These are phyloP conservation scores for Alloscopus bannaensis DNA, from an alignment of 2,888 invertebrate genomes.

Conservation along the genomic window DNA sequence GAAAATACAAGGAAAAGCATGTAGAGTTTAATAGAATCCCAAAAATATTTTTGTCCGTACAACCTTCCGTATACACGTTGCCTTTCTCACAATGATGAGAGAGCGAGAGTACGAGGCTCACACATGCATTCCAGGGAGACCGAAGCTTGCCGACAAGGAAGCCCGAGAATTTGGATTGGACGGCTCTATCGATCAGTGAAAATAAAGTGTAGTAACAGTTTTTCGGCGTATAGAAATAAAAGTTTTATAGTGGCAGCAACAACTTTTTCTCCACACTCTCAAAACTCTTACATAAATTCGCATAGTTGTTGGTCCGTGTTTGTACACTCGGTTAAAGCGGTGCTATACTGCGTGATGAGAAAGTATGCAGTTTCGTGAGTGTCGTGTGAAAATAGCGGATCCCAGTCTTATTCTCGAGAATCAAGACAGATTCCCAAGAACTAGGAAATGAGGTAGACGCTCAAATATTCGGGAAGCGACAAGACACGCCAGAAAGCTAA, in stretches of 20 bases:
- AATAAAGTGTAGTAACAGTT: conserved; percentile 54
- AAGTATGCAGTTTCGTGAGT: neutral
- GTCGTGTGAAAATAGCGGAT: neutral
- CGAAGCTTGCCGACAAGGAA: conserved; percentile 45
- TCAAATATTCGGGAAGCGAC: too few species aligned
- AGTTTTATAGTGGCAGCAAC: neutral
- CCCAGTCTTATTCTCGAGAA: neutral
- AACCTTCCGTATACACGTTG: too few species aligned
- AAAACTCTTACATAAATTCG: neutral
- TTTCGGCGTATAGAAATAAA: neutral
- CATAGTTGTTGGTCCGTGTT: neutral
- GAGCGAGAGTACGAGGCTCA: neutral
- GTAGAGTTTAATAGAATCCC: too few species aligned
- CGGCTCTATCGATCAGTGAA: conserved; percentile 63
- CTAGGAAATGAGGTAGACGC: neutral
- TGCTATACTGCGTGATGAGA: neutral
- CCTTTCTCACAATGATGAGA: too few species aligned
- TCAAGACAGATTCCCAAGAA: neutral
- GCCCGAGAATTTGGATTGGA: conserved; percentile 60
- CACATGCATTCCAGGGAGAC: conserved; percentile 23
- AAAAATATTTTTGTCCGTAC: too few species aligned
- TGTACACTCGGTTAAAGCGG: neutral
- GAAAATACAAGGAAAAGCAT: too few species aligned
- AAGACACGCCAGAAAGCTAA: too few species aligned
- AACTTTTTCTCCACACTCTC: neutral